Conservation (phyloP, 2,113 vertebrate species). For the Thamnaconus septentrionalis region DNA sequence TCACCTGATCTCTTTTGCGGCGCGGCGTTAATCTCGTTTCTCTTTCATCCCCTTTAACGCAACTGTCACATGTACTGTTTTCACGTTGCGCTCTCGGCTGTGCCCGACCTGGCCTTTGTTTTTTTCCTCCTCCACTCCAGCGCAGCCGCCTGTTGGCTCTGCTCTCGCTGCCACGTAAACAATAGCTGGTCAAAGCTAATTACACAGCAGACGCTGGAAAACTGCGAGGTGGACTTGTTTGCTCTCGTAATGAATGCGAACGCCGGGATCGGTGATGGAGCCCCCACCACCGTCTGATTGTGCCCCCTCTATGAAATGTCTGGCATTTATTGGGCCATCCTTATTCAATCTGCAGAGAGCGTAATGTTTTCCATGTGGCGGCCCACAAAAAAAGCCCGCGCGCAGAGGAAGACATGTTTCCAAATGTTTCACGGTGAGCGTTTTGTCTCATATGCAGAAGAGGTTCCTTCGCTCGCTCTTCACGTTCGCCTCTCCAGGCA, state of each 20-base stretch:
- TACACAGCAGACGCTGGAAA: slow-evolving; percentile 55
- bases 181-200: slow-evolving; percentile 60
- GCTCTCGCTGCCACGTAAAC: slow-evolving; percentile 60
- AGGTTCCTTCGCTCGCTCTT: slow-evolving; percentile 39
- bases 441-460: slow-evolving; percentile 54
- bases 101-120: slow-evolving; percentile 63
- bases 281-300: slow-evolving; percentile 46
- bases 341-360: slow-evolving; percentile 60
- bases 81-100: slow-evolving; percentile 57
- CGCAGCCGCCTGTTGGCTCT: slow-evolving; percentile 48
- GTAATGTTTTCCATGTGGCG: slow-evolving; percentile 72
- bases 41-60: slow-evolving; percentile 12
- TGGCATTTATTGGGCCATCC: slow-evolving; percentile 70
- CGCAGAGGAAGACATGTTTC: slow-evolving; percentile 64
- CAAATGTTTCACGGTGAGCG: slow-evolving; percentile 62
- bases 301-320: slow-evolving; percentile 53
- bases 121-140: slow-evolving; percentile 25
- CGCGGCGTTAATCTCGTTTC: slow-evolving; percentile 38
- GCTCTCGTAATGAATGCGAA: slow-evolving; percentile 46
- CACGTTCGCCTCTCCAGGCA: slow-evolving; percentile 33
- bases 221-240: slow-evolving; percentile 47
- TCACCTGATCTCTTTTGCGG: slow-evolving; percentile 47
- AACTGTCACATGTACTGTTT: slow-evolving; percentile 7
- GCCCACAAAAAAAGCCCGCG: slow-evolving; percentile 40
- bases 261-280: slow-evolving; percentile 23